phyloP scores from a whole-genome alignment of 2,797 vertebrate genomes.

The Apogon talboti region DNA sequence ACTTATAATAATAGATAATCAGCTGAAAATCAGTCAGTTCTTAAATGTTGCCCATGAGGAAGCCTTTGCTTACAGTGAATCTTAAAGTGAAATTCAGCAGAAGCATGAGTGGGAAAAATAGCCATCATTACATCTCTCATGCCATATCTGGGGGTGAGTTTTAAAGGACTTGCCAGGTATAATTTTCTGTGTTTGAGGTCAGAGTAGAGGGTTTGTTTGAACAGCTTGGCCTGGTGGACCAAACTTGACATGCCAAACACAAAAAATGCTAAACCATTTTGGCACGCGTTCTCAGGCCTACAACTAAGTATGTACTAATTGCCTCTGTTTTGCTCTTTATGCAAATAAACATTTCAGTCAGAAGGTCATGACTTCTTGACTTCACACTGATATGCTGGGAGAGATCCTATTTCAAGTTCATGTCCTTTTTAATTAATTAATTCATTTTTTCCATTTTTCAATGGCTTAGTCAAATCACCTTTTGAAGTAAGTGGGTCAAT shows the following conservation, averaged over 20 bases:
- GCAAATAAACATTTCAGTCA: conserved; percentile 66
- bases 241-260: conserved; percentile 22
- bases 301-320: conserved; percentile 65
- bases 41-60: too few relatives aligned
- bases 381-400: conserved; percentile 35
- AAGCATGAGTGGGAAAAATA: not conserved
- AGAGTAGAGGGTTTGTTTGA: conserved; percentile 40
- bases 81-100: too few relatives aligned
- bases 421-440: too few relatives aligned
- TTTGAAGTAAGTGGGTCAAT: not conserved
- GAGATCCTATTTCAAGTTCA: conserved; percentile 45
- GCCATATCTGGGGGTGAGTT: conserved; percentile 7
- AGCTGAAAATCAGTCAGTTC: too few relatives aligned
- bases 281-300: conserved; percentile 50
- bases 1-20: too few relatives aligned
- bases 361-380: conserved; percentile 52
- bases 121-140: not conserved
- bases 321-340: conserved; percentile 40
- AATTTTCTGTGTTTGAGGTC: conserved; percentile 37
- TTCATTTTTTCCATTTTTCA: too few relatives aligned
- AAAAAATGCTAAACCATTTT: conserved; percentile 51
- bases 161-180: conserved; percentile 8
- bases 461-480: not conserved
- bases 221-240: conserved; percentile 42
- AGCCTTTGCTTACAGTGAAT: too few relatives aligned